phyloP scores from a whole-genome alignment of 2,797 vertebrate species.

The Phoxinus dragarum region DNA sequence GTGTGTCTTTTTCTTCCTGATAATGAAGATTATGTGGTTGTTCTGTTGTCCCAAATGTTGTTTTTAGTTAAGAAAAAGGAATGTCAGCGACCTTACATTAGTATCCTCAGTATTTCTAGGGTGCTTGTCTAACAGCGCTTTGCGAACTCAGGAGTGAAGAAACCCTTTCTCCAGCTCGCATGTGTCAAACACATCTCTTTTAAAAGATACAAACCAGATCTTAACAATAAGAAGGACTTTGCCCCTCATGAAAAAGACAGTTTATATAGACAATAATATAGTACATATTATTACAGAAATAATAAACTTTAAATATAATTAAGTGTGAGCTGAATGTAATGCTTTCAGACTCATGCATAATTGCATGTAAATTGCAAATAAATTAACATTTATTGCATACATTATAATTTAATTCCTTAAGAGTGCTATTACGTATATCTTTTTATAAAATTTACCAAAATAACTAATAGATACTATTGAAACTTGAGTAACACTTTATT shows the following conservation, averaged over 20 bases:
- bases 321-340: not conserved
- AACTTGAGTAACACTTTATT: not conserved
- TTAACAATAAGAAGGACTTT: not conserved
- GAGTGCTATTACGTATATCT: not conserved
- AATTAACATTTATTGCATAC: not conserved
- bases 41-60: not conserved
- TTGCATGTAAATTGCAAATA: not conserved
- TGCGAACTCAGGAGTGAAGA: not conserved
- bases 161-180: not conserved
- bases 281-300: too few relatives aligned
- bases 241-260: too few relatives aligned
- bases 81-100: not conserved
- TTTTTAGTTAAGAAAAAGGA: not conserved
- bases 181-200: not conserved
- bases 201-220: not conserved
- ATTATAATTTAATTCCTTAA: too few relatives aligned
- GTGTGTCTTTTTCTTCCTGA: not conserved
- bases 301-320: not conserved
- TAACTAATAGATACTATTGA: not conserved
- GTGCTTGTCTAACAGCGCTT: not conserved
- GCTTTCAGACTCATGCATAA: not conserved
- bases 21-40: not conserved
- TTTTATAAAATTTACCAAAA: not conserved
- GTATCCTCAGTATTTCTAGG: not conserved
- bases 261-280: too few relatives aligned